A percentile compares a stretch with the other conserved stretches of the same genome.
phyloP scores from a whole-genome alignment of 2,113 vertebrate species.

The Myiagra hebetior region DNA sequence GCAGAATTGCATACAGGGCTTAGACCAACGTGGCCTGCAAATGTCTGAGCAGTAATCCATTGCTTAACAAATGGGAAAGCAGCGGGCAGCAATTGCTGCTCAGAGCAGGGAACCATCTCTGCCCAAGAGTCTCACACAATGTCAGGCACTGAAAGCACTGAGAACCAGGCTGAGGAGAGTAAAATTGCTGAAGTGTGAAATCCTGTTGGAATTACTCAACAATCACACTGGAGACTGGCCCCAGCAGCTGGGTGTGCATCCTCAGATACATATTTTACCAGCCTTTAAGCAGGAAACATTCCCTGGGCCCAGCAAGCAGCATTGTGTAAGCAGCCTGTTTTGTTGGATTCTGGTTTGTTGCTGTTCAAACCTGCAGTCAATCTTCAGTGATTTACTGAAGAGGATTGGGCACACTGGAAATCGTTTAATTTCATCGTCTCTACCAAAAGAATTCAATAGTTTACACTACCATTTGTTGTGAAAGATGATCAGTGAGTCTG shows the following conservation, averaged over 20 bases:
- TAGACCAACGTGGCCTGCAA: neutral
- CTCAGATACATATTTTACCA: neutral
- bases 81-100: neutral
- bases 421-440: conserved; percentile 28
- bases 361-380: neutral
- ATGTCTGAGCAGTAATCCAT: conserved; percentile 17
- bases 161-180: neutral
- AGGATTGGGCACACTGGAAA: neutral
- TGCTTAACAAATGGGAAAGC: conserved; percentile 39
- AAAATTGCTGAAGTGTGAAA: neutral
- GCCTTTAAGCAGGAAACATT: neutral
- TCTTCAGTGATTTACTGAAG: conserved; percentile 27
- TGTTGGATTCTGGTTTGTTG: neutral
- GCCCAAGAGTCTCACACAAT: neutral
- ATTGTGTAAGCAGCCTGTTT: neutral
- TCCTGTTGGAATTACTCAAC: conserved; percentile 23
- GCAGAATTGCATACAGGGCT: neutral
- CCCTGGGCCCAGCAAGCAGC: neutral
- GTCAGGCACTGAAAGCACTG: neutral
- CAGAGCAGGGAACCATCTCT: neutral
- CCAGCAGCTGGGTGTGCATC: neutral
- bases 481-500: conserved; percentile 30
- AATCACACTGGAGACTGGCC: neutral
- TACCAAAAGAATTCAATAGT: conserved; percentile 16
- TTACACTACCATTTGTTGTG: neutral